phyloP scores from a whole-genome alignment of 1,140 invertebrate genomes.

The Psilanteris sp. region DNA sequence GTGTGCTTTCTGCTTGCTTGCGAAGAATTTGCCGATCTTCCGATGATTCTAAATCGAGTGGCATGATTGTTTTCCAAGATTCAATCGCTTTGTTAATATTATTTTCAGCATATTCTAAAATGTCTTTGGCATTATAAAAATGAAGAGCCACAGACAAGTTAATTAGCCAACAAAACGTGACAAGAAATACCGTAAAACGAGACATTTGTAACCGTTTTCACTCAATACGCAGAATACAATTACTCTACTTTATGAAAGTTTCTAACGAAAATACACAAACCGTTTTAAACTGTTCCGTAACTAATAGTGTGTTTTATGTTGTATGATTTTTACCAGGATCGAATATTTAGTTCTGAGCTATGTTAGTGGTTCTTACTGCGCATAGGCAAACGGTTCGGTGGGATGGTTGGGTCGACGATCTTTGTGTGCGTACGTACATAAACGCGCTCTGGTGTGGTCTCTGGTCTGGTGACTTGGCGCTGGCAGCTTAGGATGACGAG shows the following conservation, averaged over 20 bases:
- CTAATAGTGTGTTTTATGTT: too few relatives aligned
- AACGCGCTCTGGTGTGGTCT: too few relatives aligned
- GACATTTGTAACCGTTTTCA: conserved; percentile 15
- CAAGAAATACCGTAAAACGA: conserved; percentile 22
- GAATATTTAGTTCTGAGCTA: conserved; percentile 20
- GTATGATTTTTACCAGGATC: not conserved
- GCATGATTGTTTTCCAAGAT: conserved; percentile 70
- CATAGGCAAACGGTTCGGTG: conserved; percentile 39
- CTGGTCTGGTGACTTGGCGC: too few relatives aligned
- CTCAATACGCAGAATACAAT: too few relatives aligned
- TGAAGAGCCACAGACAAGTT: conserved; percentile 7
- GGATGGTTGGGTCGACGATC: conserved; percentile 47
- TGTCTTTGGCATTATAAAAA: conserved; percentile 82
- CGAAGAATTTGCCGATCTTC: conserved; percentile 81
- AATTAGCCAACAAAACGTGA: not conserved
- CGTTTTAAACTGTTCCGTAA: too few relatives aligned
- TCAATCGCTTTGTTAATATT: conserved; percentile 81
- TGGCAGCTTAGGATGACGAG: conserved; percentile 13
- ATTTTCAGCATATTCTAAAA: conserved; percentile 82
- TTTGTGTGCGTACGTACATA: conserved; percentile 36
- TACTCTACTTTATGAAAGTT: too few relatives aligned
- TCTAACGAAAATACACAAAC: too few relatives aligned
- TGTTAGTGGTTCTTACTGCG: conserved; percentile 19
- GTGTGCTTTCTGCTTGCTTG: conserved; percentile 80
- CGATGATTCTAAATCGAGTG: conserved; percentile 53